Conservation (phyloP, 1,140 invertebrate species). For the Cydia pomonella region DNA sequence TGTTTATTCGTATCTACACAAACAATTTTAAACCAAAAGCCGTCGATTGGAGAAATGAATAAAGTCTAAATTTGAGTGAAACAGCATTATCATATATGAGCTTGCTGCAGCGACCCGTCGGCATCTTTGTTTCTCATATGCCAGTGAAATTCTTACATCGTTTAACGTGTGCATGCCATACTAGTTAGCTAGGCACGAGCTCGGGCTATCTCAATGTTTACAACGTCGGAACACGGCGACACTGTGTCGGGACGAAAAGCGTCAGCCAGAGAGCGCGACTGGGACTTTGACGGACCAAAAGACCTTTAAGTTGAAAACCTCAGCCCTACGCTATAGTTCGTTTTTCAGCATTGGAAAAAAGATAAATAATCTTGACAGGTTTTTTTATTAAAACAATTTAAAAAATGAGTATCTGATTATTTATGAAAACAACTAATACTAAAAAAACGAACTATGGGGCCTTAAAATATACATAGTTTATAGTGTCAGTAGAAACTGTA, state of each 20-base stretch:
- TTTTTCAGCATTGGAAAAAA: too few relatives aligned
- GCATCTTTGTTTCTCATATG: constrained; percentile 62
- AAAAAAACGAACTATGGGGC: too few relatives aligned
- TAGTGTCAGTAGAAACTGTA: too few relatives aligned
- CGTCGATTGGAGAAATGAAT: neutral
- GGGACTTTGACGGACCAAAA: neutral
- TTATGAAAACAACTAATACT: too few relatives aligned
- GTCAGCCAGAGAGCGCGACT: neutral
- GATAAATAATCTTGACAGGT: too few relatives aligned
- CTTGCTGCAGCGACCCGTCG: constrained; percentile 4
- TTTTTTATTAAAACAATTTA: too few relatives aligned
- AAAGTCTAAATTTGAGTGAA: neutral
- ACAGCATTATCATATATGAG: neutral
- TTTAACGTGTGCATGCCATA: constrained; percentile 55
- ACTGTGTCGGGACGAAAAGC: neutral
- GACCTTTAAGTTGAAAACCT: too few relatives aligned
- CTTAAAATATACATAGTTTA: too few relatives aligned
- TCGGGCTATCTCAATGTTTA: constrained; percentile 29
- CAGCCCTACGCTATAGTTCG: too few relatives aligned
- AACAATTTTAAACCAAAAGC: neutral
- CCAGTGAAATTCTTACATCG: constrained; percentile 63
- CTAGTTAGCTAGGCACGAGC: constrained; percentile 56
- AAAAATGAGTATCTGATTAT: too few relatives aligned
- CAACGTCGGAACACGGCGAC: constrained; percentile 38
- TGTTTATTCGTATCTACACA: neutral